Base-by-base conservation (phyloP, 2,113 vertebrate species). In the Nymphicus hollandicus region DNA sequence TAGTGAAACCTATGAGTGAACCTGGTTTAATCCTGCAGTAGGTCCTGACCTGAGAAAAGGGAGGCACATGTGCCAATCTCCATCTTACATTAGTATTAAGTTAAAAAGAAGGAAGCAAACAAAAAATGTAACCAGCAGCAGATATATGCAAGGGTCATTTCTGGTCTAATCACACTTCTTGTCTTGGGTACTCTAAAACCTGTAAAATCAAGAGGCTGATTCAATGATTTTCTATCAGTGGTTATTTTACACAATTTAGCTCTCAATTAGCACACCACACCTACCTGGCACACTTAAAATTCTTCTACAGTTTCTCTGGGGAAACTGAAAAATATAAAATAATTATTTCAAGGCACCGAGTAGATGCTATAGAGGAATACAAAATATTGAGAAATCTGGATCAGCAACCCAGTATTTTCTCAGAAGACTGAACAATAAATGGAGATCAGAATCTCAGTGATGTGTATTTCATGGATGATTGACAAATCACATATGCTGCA, bases 401-500 rank as follows among this genome's bases (percentile, higher is more conserved):
- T 80, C 64, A 86, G 64, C 76, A 63, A 68, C 66, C 53, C 71
- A 24, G n/a, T 52, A 80, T 93, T 96, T 93, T 90, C 46, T 69
- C 72, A 83, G 49, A 95, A 90, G 80, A 53, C 60, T 50, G 64
- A 95, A 77, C 53, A 86, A 80, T 86, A 91, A 94, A 53, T 6
- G 58, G 82, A 83, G 92, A 90, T 86, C 2, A 6, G 88, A 52
- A 81, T 90, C 72, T 86, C 66, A 17, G 83, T 46, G 92, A 92
- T 81, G 76, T 33, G 76, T 61, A 63, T 93, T 96, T 93, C 64
- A 74, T 60, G 91, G 43, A 47, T 70, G 95, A 95, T 11, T 95
- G 78, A 72, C 91, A 96, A 96, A 90, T 89, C 89, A 88, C 63
- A 95, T 83, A 81, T 27, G 80, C 50, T 63, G 37, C 78, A 63